A percentile compares a stretch with the other conserved stretches of the same genome.
phyloP scores from a whole-genome alignment of 2,113 vertebrate genomes.

The Todiramphus chloris region DNA sequence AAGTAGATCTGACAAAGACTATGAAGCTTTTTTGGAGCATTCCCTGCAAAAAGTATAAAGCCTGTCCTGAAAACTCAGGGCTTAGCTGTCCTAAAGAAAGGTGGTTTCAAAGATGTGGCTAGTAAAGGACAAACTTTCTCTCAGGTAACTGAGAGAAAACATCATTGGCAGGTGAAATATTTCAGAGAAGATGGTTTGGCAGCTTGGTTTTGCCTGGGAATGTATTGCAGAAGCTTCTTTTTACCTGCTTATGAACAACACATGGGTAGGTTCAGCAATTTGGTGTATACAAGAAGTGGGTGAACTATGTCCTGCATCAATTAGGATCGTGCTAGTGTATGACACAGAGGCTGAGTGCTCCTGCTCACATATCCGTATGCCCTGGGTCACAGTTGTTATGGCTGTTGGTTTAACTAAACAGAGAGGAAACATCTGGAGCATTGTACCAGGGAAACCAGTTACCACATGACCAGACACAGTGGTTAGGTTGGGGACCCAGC shows the following conservation, averaged over 20 bases:
- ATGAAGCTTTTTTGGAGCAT: not conserved
- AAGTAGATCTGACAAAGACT: not conserved
- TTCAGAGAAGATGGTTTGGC: not conserved
- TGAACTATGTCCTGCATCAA: not conserved
- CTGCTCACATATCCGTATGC: not conserved
- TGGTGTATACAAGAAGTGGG: not conserved
- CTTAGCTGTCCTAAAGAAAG: not conserved
- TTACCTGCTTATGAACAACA: not conserved
- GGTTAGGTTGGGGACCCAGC: not conserved
- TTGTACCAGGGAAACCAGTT: not conserved
- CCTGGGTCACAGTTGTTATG: not conserved
- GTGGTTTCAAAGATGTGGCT: not conserved
- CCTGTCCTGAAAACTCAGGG: not conserved
- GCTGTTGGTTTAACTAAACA: not conserved
- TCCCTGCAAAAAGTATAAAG: not conserved
- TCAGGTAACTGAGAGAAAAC: not conserved
- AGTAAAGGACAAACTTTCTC: not conserved
- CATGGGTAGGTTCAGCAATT: not conserved
- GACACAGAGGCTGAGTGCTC: not conserved
- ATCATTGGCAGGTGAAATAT: not conserved
- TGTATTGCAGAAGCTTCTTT: not conserved
- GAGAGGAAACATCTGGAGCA: not conserved
- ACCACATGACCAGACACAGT: fast-evolving
- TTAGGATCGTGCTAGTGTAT: fast-evolving
- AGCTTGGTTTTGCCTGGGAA: not conserved